A percentile compares a stretch with the other conserved stretches of the same genome.
These are phyloP conservation scores for Callinectes sapidus DNA, from an alignment of 2,888 invertebrate species.

Conservation along the genomic window DNA sequence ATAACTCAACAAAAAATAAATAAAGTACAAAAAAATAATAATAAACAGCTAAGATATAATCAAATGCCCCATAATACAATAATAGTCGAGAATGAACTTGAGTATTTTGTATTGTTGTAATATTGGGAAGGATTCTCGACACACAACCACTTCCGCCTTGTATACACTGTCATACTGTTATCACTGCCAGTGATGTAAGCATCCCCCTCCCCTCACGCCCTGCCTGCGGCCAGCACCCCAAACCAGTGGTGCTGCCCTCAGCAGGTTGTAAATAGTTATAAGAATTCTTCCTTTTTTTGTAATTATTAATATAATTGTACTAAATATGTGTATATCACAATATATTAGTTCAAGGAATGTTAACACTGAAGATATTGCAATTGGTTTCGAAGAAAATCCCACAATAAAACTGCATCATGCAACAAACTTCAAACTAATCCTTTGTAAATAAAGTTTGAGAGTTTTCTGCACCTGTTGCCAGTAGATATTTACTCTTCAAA, in stretches of 20 bases:
- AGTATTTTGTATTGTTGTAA: slow-evolving; percentile 33
- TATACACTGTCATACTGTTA: slow-evolving; percentile 22
- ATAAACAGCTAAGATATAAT: background rate
- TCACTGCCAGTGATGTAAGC: slow-evolving; percentile 34
- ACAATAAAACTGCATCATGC: slow-evolving; percentile 33
- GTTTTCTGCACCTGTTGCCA: slow-evolving; percentile 19
- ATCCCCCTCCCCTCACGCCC: slow-evolving; percentile 35
- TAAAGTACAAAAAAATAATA: too few species aligned
- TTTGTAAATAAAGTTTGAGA: background rate
- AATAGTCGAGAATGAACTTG: slow-evolving; percentile 27
- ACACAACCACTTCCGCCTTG: slow-evolving; percentile 33
- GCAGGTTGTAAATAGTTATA: slow-evolving; percentile 27
- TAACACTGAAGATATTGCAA: background rate
- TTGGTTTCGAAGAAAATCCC: background rate
- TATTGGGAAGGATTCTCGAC: slow-evolving; percentile 37
- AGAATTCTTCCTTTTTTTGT: slow-evolving; percentile 33
- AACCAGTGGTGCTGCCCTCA: slow-evolving; percentile 27
- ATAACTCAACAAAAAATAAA: background rate
- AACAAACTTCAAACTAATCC: slow-evolving; percentile 3
- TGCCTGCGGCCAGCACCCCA: slow-evolving; percentile 18
- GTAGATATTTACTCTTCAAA: background rate
- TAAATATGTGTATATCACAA: background rate
- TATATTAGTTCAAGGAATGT: slow-evolving; percentile 17
- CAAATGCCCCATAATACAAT: background rate
- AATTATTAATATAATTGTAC: slow-evolving; percentile 9